phyloP scores from a whole-genome alignment of 2,113 vertebrate genomes.

The Podarcis raffonei region DNA sequence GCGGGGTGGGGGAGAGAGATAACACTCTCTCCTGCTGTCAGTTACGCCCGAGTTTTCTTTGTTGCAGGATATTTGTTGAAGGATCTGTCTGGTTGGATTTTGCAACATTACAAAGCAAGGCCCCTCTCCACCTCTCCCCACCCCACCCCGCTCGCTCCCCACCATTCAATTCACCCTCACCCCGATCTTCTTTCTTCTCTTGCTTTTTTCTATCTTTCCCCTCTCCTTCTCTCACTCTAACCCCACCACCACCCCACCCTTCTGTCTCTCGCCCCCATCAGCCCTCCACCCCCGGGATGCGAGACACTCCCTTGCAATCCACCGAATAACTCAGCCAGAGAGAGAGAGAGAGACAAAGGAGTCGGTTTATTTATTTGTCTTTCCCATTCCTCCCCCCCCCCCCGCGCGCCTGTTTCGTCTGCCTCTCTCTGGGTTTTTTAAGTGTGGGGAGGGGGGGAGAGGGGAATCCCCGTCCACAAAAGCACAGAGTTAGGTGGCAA shows the following conservation, averaged over 20 bases:
- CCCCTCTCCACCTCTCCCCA: neutral
- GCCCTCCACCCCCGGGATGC: slow-evolving; percentile 13
- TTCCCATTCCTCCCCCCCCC: neutral
- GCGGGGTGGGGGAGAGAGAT: slow-evolving; percentile 8
- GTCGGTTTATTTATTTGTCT: slow-evolving; percentile 23
- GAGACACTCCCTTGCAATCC: slow-evolving; percentile 18
- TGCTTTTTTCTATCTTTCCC: neutral
- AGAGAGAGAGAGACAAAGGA: slow-evolving; percentile 56
- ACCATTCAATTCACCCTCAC: neutral
- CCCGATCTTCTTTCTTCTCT: no score
- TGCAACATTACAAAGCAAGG: slow-evolving; percentile 52
- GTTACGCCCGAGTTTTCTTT: slow-evolving; percentile 21
- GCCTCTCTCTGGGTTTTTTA: neutral
- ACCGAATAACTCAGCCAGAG: slow-evolving; percentile 27
- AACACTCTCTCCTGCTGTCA: slow-evolving; percentile 28
- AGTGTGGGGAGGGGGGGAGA: neutral
- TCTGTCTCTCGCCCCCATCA: neutral
- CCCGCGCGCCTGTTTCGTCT: neutral
- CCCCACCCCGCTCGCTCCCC: neutral
- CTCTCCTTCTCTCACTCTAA: slow-evolving; percentile 14
- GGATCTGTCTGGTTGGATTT: slow-evolving; percentile 22
- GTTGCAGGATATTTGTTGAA: slow-evolving; percentile 36
- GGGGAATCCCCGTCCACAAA: neutral
- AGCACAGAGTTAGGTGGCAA: neutral
- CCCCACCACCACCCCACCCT: neutral